These are phyloP conservation scores for Geotrypetes seraphini DNA, from an alignment of 2,797 vertebrate species.

Conservation along the genomic window DNA sequence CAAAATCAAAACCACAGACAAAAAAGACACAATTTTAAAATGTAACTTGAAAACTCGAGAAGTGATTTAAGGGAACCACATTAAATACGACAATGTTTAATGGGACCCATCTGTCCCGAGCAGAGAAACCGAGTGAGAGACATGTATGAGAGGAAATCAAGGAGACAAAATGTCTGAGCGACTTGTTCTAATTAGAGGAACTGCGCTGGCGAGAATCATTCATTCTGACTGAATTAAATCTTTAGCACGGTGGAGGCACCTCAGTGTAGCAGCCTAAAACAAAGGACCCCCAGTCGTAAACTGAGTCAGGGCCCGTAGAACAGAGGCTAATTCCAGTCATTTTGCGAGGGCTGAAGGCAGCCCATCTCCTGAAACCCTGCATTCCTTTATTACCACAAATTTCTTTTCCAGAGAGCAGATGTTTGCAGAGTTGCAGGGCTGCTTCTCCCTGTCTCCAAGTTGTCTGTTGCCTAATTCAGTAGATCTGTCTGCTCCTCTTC, in stretches of 20 bases:
- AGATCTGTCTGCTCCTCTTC: constrained; percentile 49
- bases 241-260: constrained; percentile 51
- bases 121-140: constrained; percentile 61
- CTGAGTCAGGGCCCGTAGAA: constrained; percentile 25
- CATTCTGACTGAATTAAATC: constrained; percentile 60
- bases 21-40: constrained; percentile 59
- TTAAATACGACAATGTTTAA: constrained; percentile 68
- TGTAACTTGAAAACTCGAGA: constrained; percentile 66
- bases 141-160: constrained; percentile 64
- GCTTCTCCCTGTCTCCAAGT: constrained; percentile 46
- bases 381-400: constrained; percentile 34
- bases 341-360: constrained; percentile 28
- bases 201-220: constrained; percentile 55
- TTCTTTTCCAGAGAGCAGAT: constrained; percentile 47
- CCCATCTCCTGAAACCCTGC: constrained; percentile 40
- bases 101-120: constrained; percentile 66
- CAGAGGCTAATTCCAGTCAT: constrained; percentile 40
- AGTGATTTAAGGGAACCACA: constrained; percentile 72
- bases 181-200: constrained; percentile 72
- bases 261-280: constrained; percentile 44
- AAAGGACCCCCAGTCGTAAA: constrained; percentile 33
- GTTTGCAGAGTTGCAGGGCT: constrained; percentile 41
- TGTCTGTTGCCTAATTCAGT: constrained; percentile 49
- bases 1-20: constrained; percentile 56
- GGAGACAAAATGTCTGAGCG: constrained; percentile 69